Evolutionary conservation across 2,797 vertebrate species (phyloP).

Genomic region (Gallinago nigripennis): DNA sequence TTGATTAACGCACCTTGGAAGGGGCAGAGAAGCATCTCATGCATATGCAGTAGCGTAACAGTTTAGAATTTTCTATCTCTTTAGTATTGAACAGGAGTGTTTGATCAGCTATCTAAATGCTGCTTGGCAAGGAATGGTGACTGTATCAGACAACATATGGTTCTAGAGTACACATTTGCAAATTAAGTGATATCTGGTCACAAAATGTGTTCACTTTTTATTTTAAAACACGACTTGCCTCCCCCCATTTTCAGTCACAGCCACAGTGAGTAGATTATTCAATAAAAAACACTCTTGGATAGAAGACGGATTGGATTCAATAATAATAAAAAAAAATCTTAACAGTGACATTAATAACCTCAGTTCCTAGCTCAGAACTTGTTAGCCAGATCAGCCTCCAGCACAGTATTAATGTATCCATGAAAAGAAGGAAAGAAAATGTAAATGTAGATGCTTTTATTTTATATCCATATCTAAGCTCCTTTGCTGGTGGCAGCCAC

Average conservation of each 20-base stretch:
- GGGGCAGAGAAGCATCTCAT: not conserved
- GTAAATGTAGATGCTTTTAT: slow-evolving; percentile 47
- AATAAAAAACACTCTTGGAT: slow-evolving; percentile 9
- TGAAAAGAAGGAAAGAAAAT: slow-evolving; percentile 32
- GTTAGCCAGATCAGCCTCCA: slow-evolving; percentile 67
- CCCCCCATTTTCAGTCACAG: slow-evolving; percentile 28
- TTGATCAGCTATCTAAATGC: slow-evolving; percentile 32
- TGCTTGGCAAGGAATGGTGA: slow-evolving; percentile 47
- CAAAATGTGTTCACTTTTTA: slow-evolving; percentile 57
- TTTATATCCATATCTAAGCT: slow-evolving; percentile 36
- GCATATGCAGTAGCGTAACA: slow-evolving; percentile 25
- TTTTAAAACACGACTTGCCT: slow-evolving; percentile 41
- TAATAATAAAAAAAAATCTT: not conserved
- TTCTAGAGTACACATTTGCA: slow-evolving; percentile 48
- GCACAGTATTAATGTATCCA: slow-evolving; percentile 48
- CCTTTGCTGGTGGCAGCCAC: slow-evolving; percentile 42
- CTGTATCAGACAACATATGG: slow-evolving; percentile 39
- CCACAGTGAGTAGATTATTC: slow-evolving; percentile 37
- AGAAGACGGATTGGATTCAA: slow-evolving; percentile 15
- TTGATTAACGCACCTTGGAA: slow-evolving; percentile 38
- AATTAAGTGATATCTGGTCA: slow-evolving; percentile 56
- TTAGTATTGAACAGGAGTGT: slow-evolving; percentile 8
- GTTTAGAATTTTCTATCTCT: slow-evolving; percentile 9
- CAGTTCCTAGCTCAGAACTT: slow-evolving; percentile 56
- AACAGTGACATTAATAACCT: slow-evolving; percentile 59